Evolutionary conservation across 2,797 vertebrate species (phyloP), one percentile per base, ranked within the genome.

Genomic region (Lepidocolaptes lacrymiger): DNA sequence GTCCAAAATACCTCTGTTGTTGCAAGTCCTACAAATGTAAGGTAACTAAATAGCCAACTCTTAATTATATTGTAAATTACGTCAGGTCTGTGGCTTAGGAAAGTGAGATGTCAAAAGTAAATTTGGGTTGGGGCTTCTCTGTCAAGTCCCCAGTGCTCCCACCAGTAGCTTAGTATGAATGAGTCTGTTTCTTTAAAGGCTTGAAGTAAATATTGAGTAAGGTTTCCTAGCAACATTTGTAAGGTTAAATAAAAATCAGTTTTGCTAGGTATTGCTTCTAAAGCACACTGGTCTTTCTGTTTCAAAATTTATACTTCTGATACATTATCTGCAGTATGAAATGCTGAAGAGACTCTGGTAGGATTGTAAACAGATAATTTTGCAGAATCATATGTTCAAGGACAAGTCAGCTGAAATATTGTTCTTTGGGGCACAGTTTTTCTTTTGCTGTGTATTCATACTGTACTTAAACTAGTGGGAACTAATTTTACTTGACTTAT

Each of bases 181-280:
- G 93, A 83, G 62, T 84, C 81, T 81, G 88, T 95, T 93, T 91
- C 93, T 95, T 95, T 95, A 96, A 89, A 90, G 78, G 81, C 87
- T 85, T 54, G 74, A 84, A 81, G 87, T 96, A 96, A 97, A 96
- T 93, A 91, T 94, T 96, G 90, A 86, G 54, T 86, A 59, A 34
- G 14, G 92, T 97, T 93, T 97, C 95, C 93, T 96, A 97, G 95
- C 95, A 97, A 96, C 95, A 93, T 94, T 94, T 95, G 92, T 96
- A 93, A 96, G 88, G 84, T 96, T 95, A 96, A 96, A 64, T 93
- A 80, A 96, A 95, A 96, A 96, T 81, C 84, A 66, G 39, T 67
- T 91, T 92, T 94, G 79, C 93, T 75, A 91, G 94, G 82, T 93
- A 67, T 89, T 89, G 61, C 69, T 96, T 94, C 82, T 79, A 88